Percentiles rank a stretch among this genome's conserved stretches.
Evolutionary conservation across 2,113 vertebrate species (phyloP).

Genomic region (Pygoscelis antarcticus): DNA sequence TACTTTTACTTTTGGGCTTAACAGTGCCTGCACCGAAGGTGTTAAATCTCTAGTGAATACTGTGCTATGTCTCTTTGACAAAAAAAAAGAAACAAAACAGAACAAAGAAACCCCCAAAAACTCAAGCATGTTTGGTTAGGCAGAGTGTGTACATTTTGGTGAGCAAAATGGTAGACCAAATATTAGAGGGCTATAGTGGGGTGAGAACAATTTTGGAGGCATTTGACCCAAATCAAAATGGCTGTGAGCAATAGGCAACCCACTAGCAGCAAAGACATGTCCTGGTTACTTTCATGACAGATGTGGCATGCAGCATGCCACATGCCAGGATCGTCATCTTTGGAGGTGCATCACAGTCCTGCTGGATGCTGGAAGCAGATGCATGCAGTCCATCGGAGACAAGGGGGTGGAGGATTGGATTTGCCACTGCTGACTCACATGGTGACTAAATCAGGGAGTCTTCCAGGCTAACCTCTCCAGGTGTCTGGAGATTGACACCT

Average conservation of each 20-base stretch:
- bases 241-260: neutral
- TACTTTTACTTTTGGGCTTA: neutral
- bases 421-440: neutral
- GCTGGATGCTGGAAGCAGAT: neutral
- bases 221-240: neutral
- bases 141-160: neutral
- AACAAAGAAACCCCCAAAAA: neutral
- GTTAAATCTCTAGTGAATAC: neutral
- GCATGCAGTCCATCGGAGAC: rapidly evolving
- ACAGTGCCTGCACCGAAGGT: neutral
- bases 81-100: neutral
- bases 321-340: neutral
- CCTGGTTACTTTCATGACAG: neutral
- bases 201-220: neutral
- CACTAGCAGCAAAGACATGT: neutral
- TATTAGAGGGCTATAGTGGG: neutral
- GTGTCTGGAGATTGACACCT: neutral
- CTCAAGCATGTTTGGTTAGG: neutral
- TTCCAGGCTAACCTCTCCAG: neutral
- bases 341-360: neutral
- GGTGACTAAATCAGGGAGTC: neutral
- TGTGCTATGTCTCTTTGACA: neutral
- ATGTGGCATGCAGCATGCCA: neutral
- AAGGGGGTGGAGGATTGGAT: neutral
- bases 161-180: neutral